Conservation (phyloP, 2,797 vertebrate genomes). For the Mus minutoides region DNA sequence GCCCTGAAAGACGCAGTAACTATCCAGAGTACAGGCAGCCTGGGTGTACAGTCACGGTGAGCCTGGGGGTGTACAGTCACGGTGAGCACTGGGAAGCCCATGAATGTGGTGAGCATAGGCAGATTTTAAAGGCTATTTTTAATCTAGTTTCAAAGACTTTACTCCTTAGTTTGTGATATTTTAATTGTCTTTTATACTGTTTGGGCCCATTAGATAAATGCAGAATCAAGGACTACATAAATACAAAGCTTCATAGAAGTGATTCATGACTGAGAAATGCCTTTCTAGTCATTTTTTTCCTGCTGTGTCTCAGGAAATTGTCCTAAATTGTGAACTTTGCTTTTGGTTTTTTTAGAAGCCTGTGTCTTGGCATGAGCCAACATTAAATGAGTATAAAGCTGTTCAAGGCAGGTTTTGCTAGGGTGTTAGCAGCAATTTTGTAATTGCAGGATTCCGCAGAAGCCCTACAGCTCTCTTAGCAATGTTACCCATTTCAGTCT, state of each 20-base stretch:
- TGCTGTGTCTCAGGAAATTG: not conserved
- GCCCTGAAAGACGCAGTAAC: not conserved
- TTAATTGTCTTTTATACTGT: not conserved
- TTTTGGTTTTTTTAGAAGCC: not conserved
- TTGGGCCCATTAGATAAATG: not conserved
- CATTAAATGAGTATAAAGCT: not conserved
- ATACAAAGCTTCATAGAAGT: not conserved
- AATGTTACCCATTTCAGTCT: not conserved
- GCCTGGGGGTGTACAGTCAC: not conserved
- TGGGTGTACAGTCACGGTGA: not conserved
- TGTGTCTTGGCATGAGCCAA: not conserved
- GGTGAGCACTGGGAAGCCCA: not conserved
- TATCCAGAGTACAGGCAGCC: not conserved
- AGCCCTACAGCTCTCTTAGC: not conserved
- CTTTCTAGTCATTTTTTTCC: not conserved
- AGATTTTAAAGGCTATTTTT: constrained; percentile 25
- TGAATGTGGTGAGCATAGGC: not conserved
- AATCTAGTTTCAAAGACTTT: constrained; percentile 35
- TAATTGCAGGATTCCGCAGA: not conserved
- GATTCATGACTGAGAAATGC: not conserved
- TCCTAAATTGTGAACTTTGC: not conserved
- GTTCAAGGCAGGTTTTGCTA: not conserved
- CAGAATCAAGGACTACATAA: not conserved
- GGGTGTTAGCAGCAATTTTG: not conserved
- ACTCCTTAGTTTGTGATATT: not conserved